Evolutionary conservation across 2,113 vertebrate species (phyloP).

Genomic region (Tyto alba): DNA sequence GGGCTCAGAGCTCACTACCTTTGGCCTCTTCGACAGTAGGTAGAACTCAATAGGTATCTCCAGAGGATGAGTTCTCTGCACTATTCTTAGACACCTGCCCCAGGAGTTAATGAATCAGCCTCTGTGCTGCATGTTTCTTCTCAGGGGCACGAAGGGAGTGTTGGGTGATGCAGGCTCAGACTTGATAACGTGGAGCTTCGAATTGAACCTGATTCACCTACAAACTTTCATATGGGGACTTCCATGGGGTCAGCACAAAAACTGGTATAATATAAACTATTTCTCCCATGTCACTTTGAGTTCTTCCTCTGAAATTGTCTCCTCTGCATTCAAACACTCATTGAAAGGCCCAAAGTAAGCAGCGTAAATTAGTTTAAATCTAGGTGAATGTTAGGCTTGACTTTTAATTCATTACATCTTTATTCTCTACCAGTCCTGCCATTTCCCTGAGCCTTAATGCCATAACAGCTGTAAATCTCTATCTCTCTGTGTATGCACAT

Average conservation of each 20-base stretch:
- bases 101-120: neutral
- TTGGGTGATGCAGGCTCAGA: neutral
- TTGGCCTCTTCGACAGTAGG: neutral
- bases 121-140: neutral
- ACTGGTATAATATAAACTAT: neutral
- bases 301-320: neutral
- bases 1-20: neutral
- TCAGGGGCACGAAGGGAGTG: neutral
- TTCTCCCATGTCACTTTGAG: neutral
- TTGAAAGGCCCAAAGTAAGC: neutral
- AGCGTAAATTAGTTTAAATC: neutral
- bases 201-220: neutral
- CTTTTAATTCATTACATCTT: neutral
- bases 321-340: neutral
- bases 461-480: neutral
- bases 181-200: neutral
- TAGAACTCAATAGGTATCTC: neutral
- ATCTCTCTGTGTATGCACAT: neutral
- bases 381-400: neutral
- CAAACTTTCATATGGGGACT: neutral
- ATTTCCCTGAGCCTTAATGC: neutral
- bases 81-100: neutral
- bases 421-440: neutral
- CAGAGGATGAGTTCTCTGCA: neutral
- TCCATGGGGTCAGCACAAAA: neutral